A percentile compares a stretch with the other conserved stretches of the same genome.
These are phyloP conservation scores for Agrenia bidenticulata DNA, from an alignment of 2,888 invertebrate species.

Conservation along the genomic window DNA sequence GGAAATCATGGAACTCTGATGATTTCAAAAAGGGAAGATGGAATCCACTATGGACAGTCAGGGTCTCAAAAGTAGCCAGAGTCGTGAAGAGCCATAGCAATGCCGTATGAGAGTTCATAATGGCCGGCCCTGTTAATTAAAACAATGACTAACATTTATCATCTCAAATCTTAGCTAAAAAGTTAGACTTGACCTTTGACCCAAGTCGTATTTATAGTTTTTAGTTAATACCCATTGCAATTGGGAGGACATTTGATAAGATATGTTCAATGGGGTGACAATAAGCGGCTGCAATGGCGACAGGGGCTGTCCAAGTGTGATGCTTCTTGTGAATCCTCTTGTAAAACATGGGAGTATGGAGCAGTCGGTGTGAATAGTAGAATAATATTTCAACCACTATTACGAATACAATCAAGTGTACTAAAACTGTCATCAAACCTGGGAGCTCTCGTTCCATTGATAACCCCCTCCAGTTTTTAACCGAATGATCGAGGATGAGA, in stretches of 20 bases:
- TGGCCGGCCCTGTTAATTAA: conserved; percentile 19
- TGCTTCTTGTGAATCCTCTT: conserved; percentile 39
- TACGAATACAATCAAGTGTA: too few relatives aligned
- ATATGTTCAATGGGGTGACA: conserved; percentile 37
- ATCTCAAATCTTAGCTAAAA: background rate
- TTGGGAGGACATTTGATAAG: conserved; percentile 27
- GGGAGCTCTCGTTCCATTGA: too few relatives aligned
- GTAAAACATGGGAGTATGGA: background rate
- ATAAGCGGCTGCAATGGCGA: conserved; percentile 35
- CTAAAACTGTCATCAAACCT: too few relatives aligned
- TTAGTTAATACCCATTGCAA: conserved; percentile 58
- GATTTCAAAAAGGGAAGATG: conserved; percentile 31
- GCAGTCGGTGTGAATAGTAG: too few relatives aligned
- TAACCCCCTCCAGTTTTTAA: too few relatives aligned
- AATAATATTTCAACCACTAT: too few relatives aligned
- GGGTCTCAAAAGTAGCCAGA: conserved; percentile 17
- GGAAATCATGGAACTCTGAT: conserved; percentile 36
- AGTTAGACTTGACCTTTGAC: too few relatives aligned
- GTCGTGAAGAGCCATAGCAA: conserved; percentile 23
- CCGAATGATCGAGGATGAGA: too few relatives aligned
- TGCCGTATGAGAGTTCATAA: conserved; percentile 22
- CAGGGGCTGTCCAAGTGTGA: conserved; percentile 36
- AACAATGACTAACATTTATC: background rate
- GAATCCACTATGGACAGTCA: conserved; percentile 31
- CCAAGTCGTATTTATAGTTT: too few relatives aligned